phyloP scores from a whole-genome alignment of 2,888 invertebrate species.

The Zaprionus lineosus region DNA sequence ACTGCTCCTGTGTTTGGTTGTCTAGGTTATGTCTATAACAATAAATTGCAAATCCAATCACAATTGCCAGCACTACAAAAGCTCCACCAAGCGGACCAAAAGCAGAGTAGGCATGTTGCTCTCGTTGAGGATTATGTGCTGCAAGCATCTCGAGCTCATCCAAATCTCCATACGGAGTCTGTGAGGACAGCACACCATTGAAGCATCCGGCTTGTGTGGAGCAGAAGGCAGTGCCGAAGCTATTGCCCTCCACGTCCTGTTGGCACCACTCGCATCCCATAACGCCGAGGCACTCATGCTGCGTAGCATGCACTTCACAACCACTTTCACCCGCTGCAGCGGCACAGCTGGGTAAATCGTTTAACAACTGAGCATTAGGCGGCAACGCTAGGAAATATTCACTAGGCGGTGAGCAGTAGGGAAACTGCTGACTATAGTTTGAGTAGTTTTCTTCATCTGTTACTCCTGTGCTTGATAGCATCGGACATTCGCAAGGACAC shows the following conservation, averaged over 20 bases:
- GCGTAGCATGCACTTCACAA: conserved; percentile 87
- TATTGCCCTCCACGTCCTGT: conserved; percentile 89
- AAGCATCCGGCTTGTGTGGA: conserved; percentile 92
- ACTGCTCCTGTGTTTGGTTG: conserved; percentile 81
- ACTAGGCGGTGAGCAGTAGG: conserved; percentile 79
- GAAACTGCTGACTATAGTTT: conserved; percentile 76
- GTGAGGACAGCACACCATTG: conserved; percentile 92
- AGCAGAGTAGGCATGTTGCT: conserved; percentile 86
- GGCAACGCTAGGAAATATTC: conserved; percentile 73
- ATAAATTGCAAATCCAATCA: conserved; percentile 92
- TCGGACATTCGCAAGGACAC: conserved; percentile 95
- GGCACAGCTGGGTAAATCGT: conserved; percentile 85
- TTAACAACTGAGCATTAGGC: conserved; percentile 82
- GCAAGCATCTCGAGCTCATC: conserved; percentile 80
- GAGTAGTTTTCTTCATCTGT: conserved; percentile 44
- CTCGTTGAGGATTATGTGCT: conserved; percentile 79
- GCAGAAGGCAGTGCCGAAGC: conserved; percentile 89
- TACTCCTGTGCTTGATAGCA: conserved; percentile 67
- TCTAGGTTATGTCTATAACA: conserved; percentile 89
- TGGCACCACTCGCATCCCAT: conserved; percentile 97
- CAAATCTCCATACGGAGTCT: conserved; percentile 87
- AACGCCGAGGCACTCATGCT: conserved; percentile 88
- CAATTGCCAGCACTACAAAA: conserved; percentile 90
- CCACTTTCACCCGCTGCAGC: conserved; percentile 84
- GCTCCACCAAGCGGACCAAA: conserved; percentile 94